These are phyloP conservation scores for Mesaphorura yosii DNA, from an alignment of 1,140 invertebrate genomes.

Conservation along the genomic window DNA sequence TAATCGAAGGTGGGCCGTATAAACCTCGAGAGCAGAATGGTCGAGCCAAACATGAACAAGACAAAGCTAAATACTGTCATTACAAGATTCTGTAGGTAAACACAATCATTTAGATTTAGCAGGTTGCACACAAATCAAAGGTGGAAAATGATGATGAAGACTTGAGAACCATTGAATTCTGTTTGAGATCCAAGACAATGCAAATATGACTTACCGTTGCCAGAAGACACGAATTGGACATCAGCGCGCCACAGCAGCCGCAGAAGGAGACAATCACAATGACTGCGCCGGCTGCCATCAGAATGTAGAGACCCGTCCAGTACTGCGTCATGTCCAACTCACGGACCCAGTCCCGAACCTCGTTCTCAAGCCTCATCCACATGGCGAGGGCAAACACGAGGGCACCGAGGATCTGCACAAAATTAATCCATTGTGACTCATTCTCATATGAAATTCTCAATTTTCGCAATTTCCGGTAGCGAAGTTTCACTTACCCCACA, in stretches of 20 bases:
- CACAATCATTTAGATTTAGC: too few species aligned
- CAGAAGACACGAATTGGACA: conserved; percentile 32
- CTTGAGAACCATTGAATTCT: too few species aligned
- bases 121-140: too few species aligned
- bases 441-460: background rate
- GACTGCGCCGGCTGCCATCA: conserved; percentile 54
- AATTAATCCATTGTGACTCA: conserved; percentile 12
- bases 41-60: conserved; percentile 23
- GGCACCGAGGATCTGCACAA: conserved; percentile 56
- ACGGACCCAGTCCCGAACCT: conserved; percentile 64
- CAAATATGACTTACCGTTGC: conserved; percentile 31
- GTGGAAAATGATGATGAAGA: too few species aligned
- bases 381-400: conserved; percentile 62
- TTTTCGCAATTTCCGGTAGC: background rate
- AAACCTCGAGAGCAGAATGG: conserved; percentile 19
- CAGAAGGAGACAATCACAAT: conserved; percentile 61
- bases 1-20: conserved; percentile 17
- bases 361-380: conserved; percentile 65
- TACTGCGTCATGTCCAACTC: conserved; percentile 59
- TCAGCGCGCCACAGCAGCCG: conserved; percentile 48
- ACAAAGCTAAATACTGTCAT: conserved; percentile 23
- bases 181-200: too few species aligned
- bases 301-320: conserved; percentile 67
- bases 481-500: conserved; percentile 18
- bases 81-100: conserved; percentile 26